Conservation (phyloP, 2,797 vertebrate species). For the Aselliscus stoliczkanus region DNA sequence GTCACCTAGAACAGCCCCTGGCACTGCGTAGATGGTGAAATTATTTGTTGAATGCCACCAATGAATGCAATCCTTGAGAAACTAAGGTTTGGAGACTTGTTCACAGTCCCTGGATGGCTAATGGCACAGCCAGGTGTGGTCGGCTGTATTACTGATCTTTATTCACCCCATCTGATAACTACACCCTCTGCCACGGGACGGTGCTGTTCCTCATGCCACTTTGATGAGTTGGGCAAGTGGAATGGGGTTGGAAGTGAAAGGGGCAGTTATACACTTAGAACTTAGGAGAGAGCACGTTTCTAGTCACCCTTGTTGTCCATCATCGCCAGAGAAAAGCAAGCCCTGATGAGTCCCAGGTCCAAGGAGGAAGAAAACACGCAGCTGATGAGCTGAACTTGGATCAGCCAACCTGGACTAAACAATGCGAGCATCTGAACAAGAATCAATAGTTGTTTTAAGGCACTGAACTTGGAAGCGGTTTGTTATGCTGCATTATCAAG, state of each 20-base stretch:
- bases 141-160: not conserved
- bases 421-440: not conserved
- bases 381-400: not conserved
- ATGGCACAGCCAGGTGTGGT: not conserved
- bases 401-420: not conserved
- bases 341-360: not conserved
- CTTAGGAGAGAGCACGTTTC: not conserved
- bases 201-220: accelerated
- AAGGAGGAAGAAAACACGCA: not conserved
- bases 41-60: not conserved
- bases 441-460: not conserved
- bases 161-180: not conserved
- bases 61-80: not conserved
- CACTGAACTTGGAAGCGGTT: not conserved
- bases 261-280: not conserved
- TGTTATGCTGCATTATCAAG: not conserved
- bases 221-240: not conserved
- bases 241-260: not conserved
- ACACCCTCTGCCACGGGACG: not conserved
- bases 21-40: not conserved
- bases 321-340: not conserved
- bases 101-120: not conserved
- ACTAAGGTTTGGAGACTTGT: not conserved
- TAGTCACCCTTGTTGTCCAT: not conserved
- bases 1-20: not conserved